These are phyloP conservation scores for Lasioglossum leucozonium DNA, from an alignment of 2,888 invertebrate species.

Conservation along the genomic window DNA sequence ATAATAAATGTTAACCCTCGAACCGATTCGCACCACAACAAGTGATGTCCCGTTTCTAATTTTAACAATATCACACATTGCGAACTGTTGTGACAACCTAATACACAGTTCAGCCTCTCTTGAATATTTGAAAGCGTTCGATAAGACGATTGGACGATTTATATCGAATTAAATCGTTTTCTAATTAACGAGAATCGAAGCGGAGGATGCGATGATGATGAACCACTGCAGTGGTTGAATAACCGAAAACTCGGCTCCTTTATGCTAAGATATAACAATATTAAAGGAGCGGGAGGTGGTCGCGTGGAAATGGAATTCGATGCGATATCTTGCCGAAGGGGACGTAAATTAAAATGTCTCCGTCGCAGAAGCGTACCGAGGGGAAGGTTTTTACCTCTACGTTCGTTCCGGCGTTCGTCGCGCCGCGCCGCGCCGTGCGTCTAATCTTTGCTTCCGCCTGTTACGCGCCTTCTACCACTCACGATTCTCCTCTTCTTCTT, in stretches of 20 bases:
- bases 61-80: too few species aligned
- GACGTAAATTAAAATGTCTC: slow-evolving; percentile 81
- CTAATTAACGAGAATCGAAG: slow-evolving; percentile 28
- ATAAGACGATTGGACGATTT: not conserved
- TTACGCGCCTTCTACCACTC: slow-evolving; percentile 21
- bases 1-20: too few species aligned
- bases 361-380: slow-evolving; percentile 63
- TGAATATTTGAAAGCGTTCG: not conserved
- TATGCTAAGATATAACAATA: slow-evolving; percentile 61
- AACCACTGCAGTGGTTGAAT: slow-evolving; percentile 10
- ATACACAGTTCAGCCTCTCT: not conserved
- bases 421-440: slow-evolving; percentile 11
- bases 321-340: slow-evolving; percentile 71
- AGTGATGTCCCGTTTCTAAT: too few species aligned
- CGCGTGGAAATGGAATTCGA: slow-evolving; percentile 72
- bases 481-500: not conserved
- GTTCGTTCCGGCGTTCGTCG: slow-evolving; percentile 41
- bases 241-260: slow-evolving; percentile 31
- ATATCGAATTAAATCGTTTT: not conserved
- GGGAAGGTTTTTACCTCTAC: slow-evolving; percentile 54
- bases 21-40: too few species aligned
- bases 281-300: slow-evolving; percentile 45
- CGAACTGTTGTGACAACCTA: not conserved
- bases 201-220: slow-evolving; percentile 22
- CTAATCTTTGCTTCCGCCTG: slow-evolving; percentile 60